Evolutionary conservation across 2,888 invertebrate species (phyloP).

Genomic region (Apantesis nais): DNA sequence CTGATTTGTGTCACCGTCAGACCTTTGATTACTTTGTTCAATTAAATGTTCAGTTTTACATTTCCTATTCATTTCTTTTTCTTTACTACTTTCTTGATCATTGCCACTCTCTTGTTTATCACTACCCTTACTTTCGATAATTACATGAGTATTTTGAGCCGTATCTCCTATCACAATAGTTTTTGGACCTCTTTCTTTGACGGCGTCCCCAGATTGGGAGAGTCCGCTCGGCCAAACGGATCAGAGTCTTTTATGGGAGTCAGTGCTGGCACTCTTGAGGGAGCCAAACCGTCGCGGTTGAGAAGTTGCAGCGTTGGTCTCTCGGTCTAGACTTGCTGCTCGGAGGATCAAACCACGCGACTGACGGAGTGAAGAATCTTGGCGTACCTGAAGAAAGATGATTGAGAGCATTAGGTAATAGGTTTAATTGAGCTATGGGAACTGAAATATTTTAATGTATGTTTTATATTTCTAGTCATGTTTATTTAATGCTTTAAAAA

Average conservation of each 20-base stretch:
- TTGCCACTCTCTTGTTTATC: conserved; percentile 26
- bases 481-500: background rate
- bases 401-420: background rate
- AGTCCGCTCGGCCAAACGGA: conserved; percentile 68
- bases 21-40: conserved; percentile 35
- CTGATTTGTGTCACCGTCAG: conserved; percentile 32
- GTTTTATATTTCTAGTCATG: background rate
- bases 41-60: conserved; percentile 23
- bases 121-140: conserved; percentile 35
- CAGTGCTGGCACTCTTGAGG: conserved; percentile 75
- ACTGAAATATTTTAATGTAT: background rate
- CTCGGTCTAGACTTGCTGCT: conserved; percentile 80
- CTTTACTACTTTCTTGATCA: conserved; percentile 17
- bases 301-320: conserved; percentile 59
- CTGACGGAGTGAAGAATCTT: conserved; percentile 64
- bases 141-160: conserved; percentile 43
- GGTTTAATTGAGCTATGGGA: background rate
- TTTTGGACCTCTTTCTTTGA: conserved; percentile 43
- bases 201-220: conserved; percentile 50
- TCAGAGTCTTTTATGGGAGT: conserved; percentile 82
- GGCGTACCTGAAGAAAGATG: conserved; percentile 53
- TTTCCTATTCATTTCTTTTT: conserved; percentile 17
- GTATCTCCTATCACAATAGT: conserved; percentile 38
- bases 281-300: conserved; percentile 70
- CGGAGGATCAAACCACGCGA: conserved; percentile 78